phyloP scores from a whole-genome alignment of 2,888 invertebrate genomes.

The Gastrophysa polygoni region DNA sequence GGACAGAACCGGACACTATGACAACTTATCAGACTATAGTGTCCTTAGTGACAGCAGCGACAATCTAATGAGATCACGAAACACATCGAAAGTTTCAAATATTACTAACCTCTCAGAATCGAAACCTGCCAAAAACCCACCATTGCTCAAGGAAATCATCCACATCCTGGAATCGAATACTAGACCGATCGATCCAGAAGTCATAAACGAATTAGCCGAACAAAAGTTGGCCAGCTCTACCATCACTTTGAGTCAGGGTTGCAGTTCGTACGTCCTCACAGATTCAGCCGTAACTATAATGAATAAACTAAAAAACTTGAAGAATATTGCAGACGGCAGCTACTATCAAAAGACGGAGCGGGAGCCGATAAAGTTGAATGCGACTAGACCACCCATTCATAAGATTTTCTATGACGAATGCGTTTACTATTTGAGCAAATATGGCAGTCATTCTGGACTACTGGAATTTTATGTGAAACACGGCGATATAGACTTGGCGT shows the following conservation, averaged over 20 bases:
- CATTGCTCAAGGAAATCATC: constrained; percentile 72
- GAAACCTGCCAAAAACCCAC: constrained; percentile 68
- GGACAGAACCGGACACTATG: constrained; percentile 57
- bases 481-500: constrained; percentile 70
- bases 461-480: constrained; percentile 79
- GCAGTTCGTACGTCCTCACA: constrained; percentile 46
- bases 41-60: constrained; percentile 38
- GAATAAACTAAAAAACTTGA: constrained; percentile 58
- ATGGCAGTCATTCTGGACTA: constrained; percentile 77
- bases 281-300: constrained; percentile 61
- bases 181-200: constrained; percentile 61
- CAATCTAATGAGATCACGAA: constrained; percentile 33
- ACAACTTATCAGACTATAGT: constrained; percentile 40
- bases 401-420: constrained; percentile 77
- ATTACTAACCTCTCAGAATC: constrained; percentile 51
- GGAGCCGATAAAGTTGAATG: constrained; percentile 23
- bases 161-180: constrained; percentile 70
- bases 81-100: constrained; percentile 33
- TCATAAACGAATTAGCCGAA: constrained; percentile 59
- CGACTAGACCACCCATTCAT: constrained; percentile 53
- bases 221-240: constrained; percentile 42
- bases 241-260: constrained; percentile 36
- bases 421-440: constrained; percentile 78
- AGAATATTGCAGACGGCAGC: constrained; percentile 56
- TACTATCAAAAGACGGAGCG: constrained; percentile 38